Conservation (phyloP, 2,888 invertebrate species). For the Protodeltote pygarga region DNA sequence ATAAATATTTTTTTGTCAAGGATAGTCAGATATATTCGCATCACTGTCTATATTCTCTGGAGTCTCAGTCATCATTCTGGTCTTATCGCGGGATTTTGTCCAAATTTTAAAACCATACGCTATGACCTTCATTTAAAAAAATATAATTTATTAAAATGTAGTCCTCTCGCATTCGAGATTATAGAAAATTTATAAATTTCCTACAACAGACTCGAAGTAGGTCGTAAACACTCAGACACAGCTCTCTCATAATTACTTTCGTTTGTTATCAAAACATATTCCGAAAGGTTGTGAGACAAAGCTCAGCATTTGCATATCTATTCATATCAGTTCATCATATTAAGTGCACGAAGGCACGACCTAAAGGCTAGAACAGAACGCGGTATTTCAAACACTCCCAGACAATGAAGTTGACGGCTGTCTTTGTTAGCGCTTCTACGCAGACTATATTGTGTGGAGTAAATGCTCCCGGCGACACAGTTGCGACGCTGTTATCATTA, state of each 20-base stretch:
- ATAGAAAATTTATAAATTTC: too few relatives aligned
- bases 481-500: constrained; percentile 15
- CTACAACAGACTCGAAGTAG: too few relatives aligned
- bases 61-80: too few relatives aligned
- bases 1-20: too few relatives aligned
- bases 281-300: constrained; percentile 1
- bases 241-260: not conserved
- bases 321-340: constrained; percentile 23
- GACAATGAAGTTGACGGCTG: constrained; percentile 41
- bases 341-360: constrained; percentile 31
- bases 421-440: constrained; percentile 49
- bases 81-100: too few relatives aligned
- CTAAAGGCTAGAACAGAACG: constrained; percentile 29
- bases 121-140: too few relatives aligned
- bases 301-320: constrained; percentile 28
- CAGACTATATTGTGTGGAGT: constrained; percentile 36
- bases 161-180: too few relatives aligned
- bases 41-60: too few relatives aligned
- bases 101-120: too few relatives aligned
- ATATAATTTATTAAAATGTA: too few relatives aligned
- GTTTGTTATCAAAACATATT: not conserved
- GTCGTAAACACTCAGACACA: not conserved
- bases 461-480: constrained; percentile 35
- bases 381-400: constrained; percentile 31
- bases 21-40: too few relatives aligned